Percentiles rank a stretch among this genome's conserved stretches.
Conservation (phyloP, 2,888 invertebrate genomes). For the Ectropis crepuscularia region DNA sequence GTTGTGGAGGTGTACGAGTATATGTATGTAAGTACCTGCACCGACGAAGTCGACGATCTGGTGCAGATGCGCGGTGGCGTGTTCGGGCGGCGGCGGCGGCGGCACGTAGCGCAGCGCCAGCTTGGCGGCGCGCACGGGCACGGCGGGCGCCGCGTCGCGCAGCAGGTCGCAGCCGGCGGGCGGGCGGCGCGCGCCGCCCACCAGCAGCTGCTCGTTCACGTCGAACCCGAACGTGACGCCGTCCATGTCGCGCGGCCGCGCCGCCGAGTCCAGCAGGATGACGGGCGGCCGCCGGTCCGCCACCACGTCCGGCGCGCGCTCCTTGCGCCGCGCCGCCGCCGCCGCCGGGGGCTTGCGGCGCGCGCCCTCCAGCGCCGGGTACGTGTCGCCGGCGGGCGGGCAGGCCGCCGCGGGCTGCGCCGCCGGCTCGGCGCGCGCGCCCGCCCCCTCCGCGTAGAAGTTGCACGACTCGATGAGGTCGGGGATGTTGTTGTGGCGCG, state of each 20-base stretch:
- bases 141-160: conserved; percentile 55
- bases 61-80: conserved; percentile 49
- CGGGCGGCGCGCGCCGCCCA: conserved; percentile 62
- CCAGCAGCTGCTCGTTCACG: conserved; percentile 89
- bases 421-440: conserved; percentile 30
- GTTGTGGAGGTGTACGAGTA: background rate
- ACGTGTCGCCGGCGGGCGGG: conserved; percentile 40
- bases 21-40: conserved; percentile 50
- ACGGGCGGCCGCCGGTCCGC: conserved; percentile 87
- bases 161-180: conserved; percentile 58
- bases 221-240: conserved; percentile 93
- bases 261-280: conserved; percentile 88
- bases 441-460: conserved; percentile 72
- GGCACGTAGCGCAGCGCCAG: conserved; percentile 63
- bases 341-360: conserved; percentile 1
- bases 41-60: conserved; percentile 73
- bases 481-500: conserved; percentile 78
- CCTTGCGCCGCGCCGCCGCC: conserved; percentile 36
- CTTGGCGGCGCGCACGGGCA: conserved; percentile 37
- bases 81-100: conserved; percentile 51
- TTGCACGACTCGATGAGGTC: conserved; percentile 82
- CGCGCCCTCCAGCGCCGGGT: conserved; percentile 42
- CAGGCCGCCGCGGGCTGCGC: conserved; percentile 56
- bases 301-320: conserved; percentile 72
- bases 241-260: conserved; percentile 81